Percentiles rank a stretch among this genome's conserved stretches.
Conservation (phyloP, 2,113 vertebrate species). For the Papio anubis region DNA sequence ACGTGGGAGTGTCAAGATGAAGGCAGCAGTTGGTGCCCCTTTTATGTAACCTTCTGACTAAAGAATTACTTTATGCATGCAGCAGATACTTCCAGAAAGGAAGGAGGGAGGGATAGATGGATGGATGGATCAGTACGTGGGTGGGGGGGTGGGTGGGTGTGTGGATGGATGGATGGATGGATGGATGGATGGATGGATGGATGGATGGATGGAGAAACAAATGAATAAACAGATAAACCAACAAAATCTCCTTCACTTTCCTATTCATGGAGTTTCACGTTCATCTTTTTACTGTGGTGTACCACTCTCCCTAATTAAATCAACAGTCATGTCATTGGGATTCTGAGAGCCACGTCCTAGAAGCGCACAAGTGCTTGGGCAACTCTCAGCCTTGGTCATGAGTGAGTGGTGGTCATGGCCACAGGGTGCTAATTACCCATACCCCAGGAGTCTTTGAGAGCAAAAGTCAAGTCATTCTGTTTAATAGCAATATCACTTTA, state of each 20-base stretch:
- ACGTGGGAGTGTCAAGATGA: not conserved
- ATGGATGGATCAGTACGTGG: not conserved
- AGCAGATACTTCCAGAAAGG: not conserved
- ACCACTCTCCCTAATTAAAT: slow-evolving; percentile 2
- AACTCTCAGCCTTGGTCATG: not conserved
- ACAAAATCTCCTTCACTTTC: not conserved
- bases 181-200: too few relatives aligned
- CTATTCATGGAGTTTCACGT: not conserved
- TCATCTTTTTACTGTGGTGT: not conserved
- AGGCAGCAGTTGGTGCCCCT: not conserved
- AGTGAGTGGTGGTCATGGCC: not conserved
- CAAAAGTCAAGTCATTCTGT: not conserved
- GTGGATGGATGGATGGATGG: too few relatives aligned
- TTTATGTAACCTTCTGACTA: not conserved
- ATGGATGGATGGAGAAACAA: not conserved
- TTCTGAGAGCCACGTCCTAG: not conserved
- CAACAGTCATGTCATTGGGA: not conserved
- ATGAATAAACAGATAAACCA: not conserved
- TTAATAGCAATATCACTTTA: not conserved
- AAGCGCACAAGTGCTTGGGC: not conserved
- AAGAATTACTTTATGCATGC: not conserved
- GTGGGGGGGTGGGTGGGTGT: too few relatives aligned
- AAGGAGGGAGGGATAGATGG: too few relatives aligned
- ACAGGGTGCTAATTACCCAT: not conserved
- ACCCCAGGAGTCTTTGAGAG: not conserved